These are phyloP conservation scores for Festucalex cinctus DNA, from an alignment of 2,113 vertebrate species.

Conservation along the genomic window DNA sequence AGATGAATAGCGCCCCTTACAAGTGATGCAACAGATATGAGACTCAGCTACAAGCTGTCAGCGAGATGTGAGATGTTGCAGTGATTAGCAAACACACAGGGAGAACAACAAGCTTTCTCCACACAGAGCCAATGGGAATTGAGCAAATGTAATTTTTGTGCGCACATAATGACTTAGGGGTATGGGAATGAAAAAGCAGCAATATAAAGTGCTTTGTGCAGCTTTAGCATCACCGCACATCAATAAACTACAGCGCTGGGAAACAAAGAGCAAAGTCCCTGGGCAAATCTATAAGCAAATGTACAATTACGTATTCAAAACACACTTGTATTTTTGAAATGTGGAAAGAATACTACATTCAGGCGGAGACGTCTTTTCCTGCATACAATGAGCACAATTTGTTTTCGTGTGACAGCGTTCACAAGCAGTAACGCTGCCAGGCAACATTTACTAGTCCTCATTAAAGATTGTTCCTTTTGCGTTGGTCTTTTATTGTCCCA, in stretches of 20 bases:
- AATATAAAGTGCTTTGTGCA: constrained; percentile 20
- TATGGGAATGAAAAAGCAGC: constrained; percentile 5
- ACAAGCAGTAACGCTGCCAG: constrained; percentile 42
- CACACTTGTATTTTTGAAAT: constrained; percentile 22
- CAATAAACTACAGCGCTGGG: constrained; percentile 17
- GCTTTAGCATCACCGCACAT: constrained; percentile 1
- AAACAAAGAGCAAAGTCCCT: constrained; percentile 10
- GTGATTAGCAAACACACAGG: constrained; percentile 5
- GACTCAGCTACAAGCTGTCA: constrained; percentile 15
- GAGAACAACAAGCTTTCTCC: background rate
- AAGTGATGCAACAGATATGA: constrained; percentile 15
- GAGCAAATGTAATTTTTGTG: constrained; percentile 4
- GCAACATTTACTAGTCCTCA: constrained; percentile 58
- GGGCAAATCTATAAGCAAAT: constrained; percentile 9
- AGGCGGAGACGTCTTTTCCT: constrained; percentile 19
- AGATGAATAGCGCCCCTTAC: constrained; percentile 17
- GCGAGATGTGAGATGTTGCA: constrained; percentile 3
- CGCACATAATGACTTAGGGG: background rate
- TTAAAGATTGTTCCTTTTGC: constrained; percentile 62
- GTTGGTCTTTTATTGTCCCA: constrained; percentile 47
- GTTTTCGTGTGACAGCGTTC: constrained; percentile 36
- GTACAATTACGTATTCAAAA: constrained; percentile 25
- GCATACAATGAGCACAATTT: constrained; percentile 34
- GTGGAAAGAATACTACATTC: constrained; percentile 24
- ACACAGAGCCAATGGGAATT: constrained; percentile 3